phyloP scores from a whole-genome alignment of 2,888 invertebrate species.

The Clitarchus hookeri region DNA sequence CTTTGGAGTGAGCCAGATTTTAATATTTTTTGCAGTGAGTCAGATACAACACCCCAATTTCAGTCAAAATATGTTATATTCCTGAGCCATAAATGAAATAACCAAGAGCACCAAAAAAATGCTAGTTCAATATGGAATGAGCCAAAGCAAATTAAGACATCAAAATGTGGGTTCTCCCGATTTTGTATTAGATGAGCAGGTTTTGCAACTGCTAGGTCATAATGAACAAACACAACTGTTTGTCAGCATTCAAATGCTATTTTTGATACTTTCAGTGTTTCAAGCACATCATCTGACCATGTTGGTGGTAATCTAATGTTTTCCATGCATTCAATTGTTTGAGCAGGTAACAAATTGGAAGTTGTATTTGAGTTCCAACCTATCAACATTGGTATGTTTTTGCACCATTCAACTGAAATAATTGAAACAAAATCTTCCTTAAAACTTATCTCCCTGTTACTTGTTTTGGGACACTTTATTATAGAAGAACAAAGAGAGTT shows the following conservation, averaged over 20 bases:
- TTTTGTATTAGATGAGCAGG: not conserved
- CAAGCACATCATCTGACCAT: not conserved
- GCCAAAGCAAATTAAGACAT: not conserved
- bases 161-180: not conserved
- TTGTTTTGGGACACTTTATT: too few relatives aligned
- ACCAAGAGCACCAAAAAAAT: conserved; percentile 10
- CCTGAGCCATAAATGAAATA: not conserved
- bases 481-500: too few relatives aligned
- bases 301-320: not conserved
- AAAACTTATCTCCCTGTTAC: too few relatives aligned
- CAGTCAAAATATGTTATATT: not conserved
- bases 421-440: too few relatives aligned
- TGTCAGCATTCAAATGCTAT: not conserved
- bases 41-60: too few relatives aligned
- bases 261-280: not conserved
- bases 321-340: not conserved
- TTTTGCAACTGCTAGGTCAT: conserved; percentile 9
- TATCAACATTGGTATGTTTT: not conserved
- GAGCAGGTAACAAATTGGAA: too few relatives aligned
- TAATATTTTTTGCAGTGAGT: too few relatives aligned
- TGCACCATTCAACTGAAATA: too few relatives aligned
- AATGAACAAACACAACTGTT: not conserved
- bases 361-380: not conserved
- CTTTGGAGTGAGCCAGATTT: too few relatives aligned
- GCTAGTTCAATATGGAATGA: not conserved